Evolutionary conservation across 2,797 vertebrate genomes (phyloP).

Genomic region (Garrulus glandarius): DNA sequence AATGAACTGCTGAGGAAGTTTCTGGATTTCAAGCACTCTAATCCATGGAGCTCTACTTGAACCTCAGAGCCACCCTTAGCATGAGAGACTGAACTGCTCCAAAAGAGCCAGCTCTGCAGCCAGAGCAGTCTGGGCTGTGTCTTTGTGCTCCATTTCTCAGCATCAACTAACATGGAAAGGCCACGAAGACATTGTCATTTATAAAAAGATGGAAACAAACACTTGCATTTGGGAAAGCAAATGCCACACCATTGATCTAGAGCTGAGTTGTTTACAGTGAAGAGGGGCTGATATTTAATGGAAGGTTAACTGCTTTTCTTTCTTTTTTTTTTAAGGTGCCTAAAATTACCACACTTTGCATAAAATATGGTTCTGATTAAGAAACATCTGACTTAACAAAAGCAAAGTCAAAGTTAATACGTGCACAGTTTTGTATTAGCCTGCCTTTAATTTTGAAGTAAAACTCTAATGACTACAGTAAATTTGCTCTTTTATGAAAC

Average conservation of each 20-base stretch:
- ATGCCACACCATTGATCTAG: background rate
- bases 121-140: background rate
- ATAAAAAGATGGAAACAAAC: constrained; percentile 6
- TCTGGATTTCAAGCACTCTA: background rate
- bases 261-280: background rate
- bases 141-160: background rate
- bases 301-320: background rate
- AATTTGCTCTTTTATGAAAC: constrained; percentile 61
- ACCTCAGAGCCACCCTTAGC: background rate
- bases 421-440: constrained; percentile 33
- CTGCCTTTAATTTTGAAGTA: constrained; percentile 28
- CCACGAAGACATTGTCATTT: background rate
- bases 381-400: constrained; percentile 50
- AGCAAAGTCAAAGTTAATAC: constrained; percentile 35
- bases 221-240: constrained; percentile 41
- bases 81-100: background rate
- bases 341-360: background rate
- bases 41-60: background rate
- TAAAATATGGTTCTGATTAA: constrained; percentile 62
- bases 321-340: background rate
- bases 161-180: background rate
- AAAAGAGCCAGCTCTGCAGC: background rate
- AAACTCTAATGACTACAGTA: constrained; percentile 55
- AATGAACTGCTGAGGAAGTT: background rate
- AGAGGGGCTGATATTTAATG: background rate